Evolutionary conservation across 1,140 invertebrate genomes (phyloP).

Genomic region (Subanguina moxae): DNA sequence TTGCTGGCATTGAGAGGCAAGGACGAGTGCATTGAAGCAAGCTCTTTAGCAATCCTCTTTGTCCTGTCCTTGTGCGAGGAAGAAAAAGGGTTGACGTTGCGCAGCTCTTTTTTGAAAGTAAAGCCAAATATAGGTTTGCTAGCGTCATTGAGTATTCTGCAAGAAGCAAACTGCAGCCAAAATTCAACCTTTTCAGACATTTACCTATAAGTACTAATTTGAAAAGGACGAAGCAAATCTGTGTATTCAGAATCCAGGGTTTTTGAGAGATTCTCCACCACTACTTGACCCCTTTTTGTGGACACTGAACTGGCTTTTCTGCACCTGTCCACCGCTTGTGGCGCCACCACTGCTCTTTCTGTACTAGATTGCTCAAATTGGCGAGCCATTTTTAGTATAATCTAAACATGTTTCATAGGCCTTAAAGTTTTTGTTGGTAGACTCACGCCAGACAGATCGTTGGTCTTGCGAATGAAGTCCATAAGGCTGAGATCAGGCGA

Average conservation of each 20-base stretch:
- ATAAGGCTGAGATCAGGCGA: constrained; percentile 54
- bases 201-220: constrained; percentile 23
- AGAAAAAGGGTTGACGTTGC: constrained; percentile 57
- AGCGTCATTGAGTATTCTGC: constrained; percentile 50
- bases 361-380: constrained; percentile 41
- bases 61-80: constrained; percentile 67
- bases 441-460: constrained; percentile 48
- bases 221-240: constrained; percentile 36
- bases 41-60: constrained; percentile 87
- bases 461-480: constrained; percentile 51
- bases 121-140: constrained; percentile 51
- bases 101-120: constrained; percentile 56
- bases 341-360: neutral
- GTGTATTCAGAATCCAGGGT: constrained; percentile 23
- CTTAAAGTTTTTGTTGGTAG: neutral
- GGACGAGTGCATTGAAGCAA: constrained; percentile 86
- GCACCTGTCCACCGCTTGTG: neutral
- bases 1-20: constrained; percentile 87
- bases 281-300: neutral
- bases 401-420: constrained; percentile 28
- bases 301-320: neutral
- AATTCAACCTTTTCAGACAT: constrained; percentile 28
- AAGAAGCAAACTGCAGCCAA: constrained; percentile 20
- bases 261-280: constrained; percentile 5
- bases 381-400: constrained; percentile 42